Evolutionary conservation across 2,888 invertebrate species (phyloP), one percentile per base, ranked within the genome.

Genomic region (Dryobota labecula): DNA sequence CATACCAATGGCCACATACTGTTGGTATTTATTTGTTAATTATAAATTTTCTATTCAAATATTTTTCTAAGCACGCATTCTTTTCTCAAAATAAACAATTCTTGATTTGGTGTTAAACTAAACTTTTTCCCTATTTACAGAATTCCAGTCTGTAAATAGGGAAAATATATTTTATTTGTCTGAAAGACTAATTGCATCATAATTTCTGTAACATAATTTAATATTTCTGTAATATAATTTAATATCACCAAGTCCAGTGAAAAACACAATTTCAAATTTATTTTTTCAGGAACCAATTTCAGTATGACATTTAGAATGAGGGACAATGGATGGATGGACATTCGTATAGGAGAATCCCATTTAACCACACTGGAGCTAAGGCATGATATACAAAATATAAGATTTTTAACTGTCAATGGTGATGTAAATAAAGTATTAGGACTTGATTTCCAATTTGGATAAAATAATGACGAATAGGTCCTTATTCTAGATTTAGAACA

Each of bases 351-450:
- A 45, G 78, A 83, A 18, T 85, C 88, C 43, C 73, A 66, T 74
- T 73, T 93, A 62, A 76, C 83, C 24, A 66, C 84, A 45, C 30
- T 91, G n/a, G 70, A 64, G 68, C 73, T 94, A 30, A 84, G 87
- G 72, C 91, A 92, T 76, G 86, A 86, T 66, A 68, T 91, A 45
- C 76, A 88, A 49, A 88, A 87, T 51, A 91, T 94, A 53, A 88
- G 89, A 82, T 93, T 82, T 76, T 76, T 95, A 70, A 84, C 88
- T 27, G 73, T 93, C 8, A 86, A 83, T 68, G 93, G 93, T 61
- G 90, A 93, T 84, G 83, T 93, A 30, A 80, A 84, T 33, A 91
- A 89, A 80, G 85, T 94, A 20, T 36, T 81, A 45, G 82, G 83
- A 67, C 80, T 93, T 57, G 84, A 88, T 27, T 92, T 93, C 78